Base-by-base conservation (phyloP, 2,888 invertebrate species). In the Drosophila siamana region DNA sequence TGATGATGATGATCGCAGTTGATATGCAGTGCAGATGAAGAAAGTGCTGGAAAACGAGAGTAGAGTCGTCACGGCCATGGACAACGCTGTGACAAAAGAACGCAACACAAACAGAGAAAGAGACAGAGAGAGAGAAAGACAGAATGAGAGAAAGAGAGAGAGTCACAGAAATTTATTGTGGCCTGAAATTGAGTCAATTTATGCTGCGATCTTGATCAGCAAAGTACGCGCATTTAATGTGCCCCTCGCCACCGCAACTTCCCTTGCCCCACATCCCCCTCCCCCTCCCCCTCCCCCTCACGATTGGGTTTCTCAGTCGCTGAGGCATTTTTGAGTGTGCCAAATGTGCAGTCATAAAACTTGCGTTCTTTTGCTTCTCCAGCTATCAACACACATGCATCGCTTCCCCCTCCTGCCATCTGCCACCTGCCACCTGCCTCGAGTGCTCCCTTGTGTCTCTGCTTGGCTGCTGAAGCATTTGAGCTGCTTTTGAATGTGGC, bases 261-360 rank as follows among this genome's bases (percentile, higher is more conserved):
- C 9, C 30, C n/a, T 24, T 22, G 2, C 19, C 19, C 19, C 19
- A 2, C 19, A 3, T n/a, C 19, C 7, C 40, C 7, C 2, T 30
- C 6, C 8, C 13, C 2, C 1, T 40, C 9, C 15, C 6, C 11
- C 7, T 5, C 19, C 19, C 19, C 19, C 19, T 19, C 19, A 3
- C 55, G n/a, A n/a, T n/a, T 65, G 76, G 69, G 30, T 15, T 62
- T 55, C 55, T 22, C 22, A 8, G 13, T 36, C 41, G 44, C 36
- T 50, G 38, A 55, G 65, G 65, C 65, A 70, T 69, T 74, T 66
- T 47, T 44, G 51, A 38, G 56, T 86, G 83, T 84, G 77, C 83
- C 86, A 79, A 81, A 83, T 83, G 83, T 84, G 86, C 83, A 83
- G 68, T 63, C 81, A 86, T 69, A 70, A 82, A 75, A 70, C 51